Evolutionary conservation across 2,113 vertebrate genomes (phyloP), one percentile per base, ranked within the genome.

Genomic region (Diadophis punctatus): DNA sequence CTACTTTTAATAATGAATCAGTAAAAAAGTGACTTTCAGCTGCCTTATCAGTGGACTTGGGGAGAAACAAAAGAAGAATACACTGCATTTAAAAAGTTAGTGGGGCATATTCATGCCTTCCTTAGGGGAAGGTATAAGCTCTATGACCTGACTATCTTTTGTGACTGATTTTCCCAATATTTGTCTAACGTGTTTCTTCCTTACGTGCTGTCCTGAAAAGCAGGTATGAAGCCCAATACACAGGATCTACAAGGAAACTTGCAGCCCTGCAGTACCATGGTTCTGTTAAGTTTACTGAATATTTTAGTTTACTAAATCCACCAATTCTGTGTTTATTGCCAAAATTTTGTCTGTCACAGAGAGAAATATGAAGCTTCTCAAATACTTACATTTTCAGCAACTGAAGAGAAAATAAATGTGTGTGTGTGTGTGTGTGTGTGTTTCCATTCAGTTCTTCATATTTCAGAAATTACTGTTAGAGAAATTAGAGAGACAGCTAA

Each of bases 281-380:
- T 89, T 60, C 88, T 60, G 6, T 11, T 68, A 80, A 53, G 16
- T 8, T 74, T n/a, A 53, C 34, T 87, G 27, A 20, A 12, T 39
- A 5, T 11, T 60, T 60, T 30, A 60, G 30, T 11, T 11, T 51
- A 46, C 86, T 20, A 86, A 86, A 58, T 60, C 27, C 53, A 86
- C 22, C 16, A 86, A 86, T 49, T 48, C 84, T 30, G 48, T 27
- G 46, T 49, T 11, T 85, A 51, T 60, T 49, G 25, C n/a, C 1
- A 30, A 25, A 43, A 39, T 8, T 89, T 48, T 56, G 22, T 8
- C 34, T 56, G 6, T 46, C n/a, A 20, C 22, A 48, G 30, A 90
- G 39, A 93, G 58, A 93, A 74, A 51, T 60, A 48, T 90, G 58
- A 90, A 90, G 27, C 85, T n/a, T 90, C 11, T 74, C 85, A 49